Evolutionary conservation across 2,113 vertebrate genomes (phyloP).

Genomic region (Callochromis pleurospilus): DNA sequence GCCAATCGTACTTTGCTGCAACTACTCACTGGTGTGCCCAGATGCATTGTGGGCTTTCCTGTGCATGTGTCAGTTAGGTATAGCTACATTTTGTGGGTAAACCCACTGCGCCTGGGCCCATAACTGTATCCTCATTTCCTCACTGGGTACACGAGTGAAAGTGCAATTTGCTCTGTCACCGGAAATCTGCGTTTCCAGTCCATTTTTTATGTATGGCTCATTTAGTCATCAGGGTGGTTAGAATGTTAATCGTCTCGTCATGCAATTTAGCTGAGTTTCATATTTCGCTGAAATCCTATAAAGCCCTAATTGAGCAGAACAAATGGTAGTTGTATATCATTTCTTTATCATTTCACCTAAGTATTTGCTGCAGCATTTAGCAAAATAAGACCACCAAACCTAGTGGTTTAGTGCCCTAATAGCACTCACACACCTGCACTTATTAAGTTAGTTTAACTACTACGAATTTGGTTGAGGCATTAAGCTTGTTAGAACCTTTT

Average conservation of each 20-base stretch:
- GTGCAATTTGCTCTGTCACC: background rate
- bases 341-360: slow-evolving; percentile 28
- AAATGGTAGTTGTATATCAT: slow-evolving; percentile 46
- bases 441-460: slow-evolving; percentile 37
- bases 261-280: slow-evolving; percentile 34
- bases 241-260: slow-evolving; percentile 18
- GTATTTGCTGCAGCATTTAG: slow-evolving; percentile 9
- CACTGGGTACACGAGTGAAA: slow-evolving; percentile 17
- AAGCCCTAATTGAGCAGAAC: slow-evolving; percentile 31
- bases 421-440: slow-evolving; percentile 30
- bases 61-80: background rate
- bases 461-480: slow-evolving; percentile 36
- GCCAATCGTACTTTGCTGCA: background rate
- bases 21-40: background rate
- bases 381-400: slow-evolving; percentile 10
- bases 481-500: slow-evolving; percentile 24
- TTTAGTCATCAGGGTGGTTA: slow-evolving; percentile 48
- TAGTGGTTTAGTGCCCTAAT: background rate
- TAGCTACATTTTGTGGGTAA: background rate
- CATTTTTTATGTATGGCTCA: slow-evolving; percentile 35
- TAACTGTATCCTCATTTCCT: slow-evolving; percentile 53
- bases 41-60: background rate
- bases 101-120: background rate
- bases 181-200: slow-evolving; percentile 15
- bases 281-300: slow-evolving; percentile 32